Evolutionary conservation across 2,888 invertebrate genomes (phyloP), one percentile per base, ranked within the genome.

Genomic region (Leptopilina myrica): DNA sequence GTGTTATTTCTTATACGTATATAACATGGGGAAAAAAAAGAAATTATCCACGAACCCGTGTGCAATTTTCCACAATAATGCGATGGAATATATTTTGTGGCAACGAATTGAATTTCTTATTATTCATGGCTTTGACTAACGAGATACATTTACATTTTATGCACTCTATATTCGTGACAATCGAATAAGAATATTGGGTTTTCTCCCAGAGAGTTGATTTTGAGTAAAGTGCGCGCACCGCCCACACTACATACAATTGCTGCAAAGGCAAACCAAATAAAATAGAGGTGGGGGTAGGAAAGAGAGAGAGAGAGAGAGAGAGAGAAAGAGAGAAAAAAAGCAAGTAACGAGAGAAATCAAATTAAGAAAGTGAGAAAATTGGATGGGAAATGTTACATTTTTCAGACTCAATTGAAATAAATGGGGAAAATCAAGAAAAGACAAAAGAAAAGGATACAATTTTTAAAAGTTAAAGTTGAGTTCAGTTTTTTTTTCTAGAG

Each of bases 141-240:
- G 73, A 73, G 56, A 73, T 56, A 56, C 53, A 73, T 73, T 73
- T 73, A 73, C 56, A 73, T 73, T 33, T 56, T 73, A 73, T 56
- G 14, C 73, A 56, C 26, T 12, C 9, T 73, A 56, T 73, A 73
- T 73, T 73, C 53, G 53, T 53, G 8, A 73, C 73, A 73, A 73
- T 73, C 73, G 53, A 73, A 73, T 73, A 73, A 73, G 73, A 56
- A 56, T 56, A 73, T 73, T 33, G 33, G 73, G 26, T 73, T 56
- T 73, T 73, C 56, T 33, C 73, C 12, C 11, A 49, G 7, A 56
- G 56, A 73, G 73, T n/a, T 20, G 56, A 33, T 73, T 56, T 69
- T 56, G 53, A 26, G n/a, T 73, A 56, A 73, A 73, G 73, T 73
- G 73, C 56, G 73, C 56, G 73, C 56, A 73, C 33, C 56, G 14